A percentile compares a stretch with the other conserved stretches of the same genome.
These are phyloP conservation scores for Peromyscus attwateri DNA, from an alignment of 2,797 vertebrate species.

Conservation along the genomic window DNA sequence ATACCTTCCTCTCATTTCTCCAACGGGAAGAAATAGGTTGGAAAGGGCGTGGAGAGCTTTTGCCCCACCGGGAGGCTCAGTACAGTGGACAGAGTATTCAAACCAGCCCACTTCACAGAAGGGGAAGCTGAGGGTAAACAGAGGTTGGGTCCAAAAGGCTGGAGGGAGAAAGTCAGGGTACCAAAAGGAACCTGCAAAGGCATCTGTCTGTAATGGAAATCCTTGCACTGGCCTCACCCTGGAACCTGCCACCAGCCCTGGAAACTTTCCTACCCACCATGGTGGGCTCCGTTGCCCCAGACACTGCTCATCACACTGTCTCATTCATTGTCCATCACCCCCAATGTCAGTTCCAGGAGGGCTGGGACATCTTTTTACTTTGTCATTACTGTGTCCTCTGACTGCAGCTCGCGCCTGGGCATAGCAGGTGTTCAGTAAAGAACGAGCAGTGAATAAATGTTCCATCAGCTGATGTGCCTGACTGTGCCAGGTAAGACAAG, in stretches of 20 bases:
- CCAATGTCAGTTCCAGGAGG: background rate
- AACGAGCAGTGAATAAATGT: rapidly evolving
- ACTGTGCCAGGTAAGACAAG: background rate
- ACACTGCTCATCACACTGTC: rapidly evolving
- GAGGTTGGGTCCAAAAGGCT: background rate
- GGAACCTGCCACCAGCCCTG: background rate
- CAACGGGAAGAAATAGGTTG: background rate
- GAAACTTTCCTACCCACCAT: rapidly evolving
- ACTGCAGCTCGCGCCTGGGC: background rate
- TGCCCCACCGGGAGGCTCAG: background rate
- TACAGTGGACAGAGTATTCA: background rate
- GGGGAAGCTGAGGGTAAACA: background rate
- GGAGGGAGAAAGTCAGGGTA: background rate
- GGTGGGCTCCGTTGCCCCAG: rapidly evolving
- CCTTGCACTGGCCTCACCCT: background rate
- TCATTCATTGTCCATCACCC: rapidly evolving
- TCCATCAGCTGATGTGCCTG: rapidly evolving
- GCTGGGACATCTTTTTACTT: rapidly evolving
- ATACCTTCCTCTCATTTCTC: background rate
- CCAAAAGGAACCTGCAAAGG: background rate
- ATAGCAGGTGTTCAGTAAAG: rapidly evolving
- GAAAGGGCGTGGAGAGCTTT: background rate
- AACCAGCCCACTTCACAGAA: background rate
- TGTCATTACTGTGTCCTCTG: background rate
- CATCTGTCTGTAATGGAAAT: rapidly evolving